Base-by-base conservation (phyloP, 2,888 invertebrate species). In the Leptopilina drosophilae region DNA sequence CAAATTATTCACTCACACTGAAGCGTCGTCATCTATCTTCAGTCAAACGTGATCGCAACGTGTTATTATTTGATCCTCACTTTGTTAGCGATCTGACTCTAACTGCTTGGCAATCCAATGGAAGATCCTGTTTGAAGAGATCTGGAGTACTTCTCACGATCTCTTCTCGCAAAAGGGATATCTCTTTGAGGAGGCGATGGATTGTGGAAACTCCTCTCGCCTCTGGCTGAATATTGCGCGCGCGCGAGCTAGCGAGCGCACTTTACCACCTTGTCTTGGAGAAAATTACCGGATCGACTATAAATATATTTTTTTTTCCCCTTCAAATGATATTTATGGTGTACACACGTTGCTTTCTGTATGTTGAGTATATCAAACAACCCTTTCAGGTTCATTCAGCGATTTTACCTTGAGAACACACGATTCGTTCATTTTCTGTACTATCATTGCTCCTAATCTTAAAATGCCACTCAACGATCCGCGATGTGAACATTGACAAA, bases 51-150 rank as follows among this genome's bases (percentile, higher is more conserved):
- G 88, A 89, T 89, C 89, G 86, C 87, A 91, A 90, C 90, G 88
- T 91, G 89, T 90, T 90, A 91, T 91, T 91, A 91, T 90, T 90
- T 88, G 90, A 90, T 90, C 90, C 90, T 90, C 91, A 90, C 90
- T 90, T 90, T 90, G 90, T 91, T 90, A 90, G 90, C 89, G 87
- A 90, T 90, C 89, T 87, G 86, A 87, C 85, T 87, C 84, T 87
- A 86, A 84, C 85, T 85, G 87, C 88, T 33, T 84, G 82, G 84
- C 86, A 83, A 84, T 85, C 83, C 84, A 7, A 78, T 83, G 78
- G 83, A 84, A 87, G 87, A 88, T 88, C 87, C 86, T 87, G 87
- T 86, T 85, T 84, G 80, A 33, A 33, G 78, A 82, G 87, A 88
- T 89, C 89, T 89, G 84, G 89, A 89, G 89, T 89, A 89, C 86